These are phyloP conservation scores for Magallana gigas DNA, from an alignment of 1,140 invertebrate species.

Conservation along the genomic window DNA sequence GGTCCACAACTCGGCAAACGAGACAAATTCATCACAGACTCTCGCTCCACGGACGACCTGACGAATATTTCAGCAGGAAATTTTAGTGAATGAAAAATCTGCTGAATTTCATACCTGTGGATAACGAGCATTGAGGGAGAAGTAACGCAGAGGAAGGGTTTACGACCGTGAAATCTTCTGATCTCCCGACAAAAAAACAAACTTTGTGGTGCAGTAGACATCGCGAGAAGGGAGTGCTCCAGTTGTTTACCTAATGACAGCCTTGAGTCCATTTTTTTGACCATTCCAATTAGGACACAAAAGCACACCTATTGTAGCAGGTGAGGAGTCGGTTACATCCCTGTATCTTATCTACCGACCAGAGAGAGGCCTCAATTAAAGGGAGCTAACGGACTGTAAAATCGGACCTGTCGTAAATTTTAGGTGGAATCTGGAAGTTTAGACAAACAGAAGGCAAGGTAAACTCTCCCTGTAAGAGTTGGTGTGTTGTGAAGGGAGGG, in stretches of 20 bases:
- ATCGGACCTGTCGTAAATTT: conserved; percentile 30
- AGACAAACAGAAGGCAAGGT: conserved; percentile 14
- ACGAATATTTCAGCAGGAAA: neutral
- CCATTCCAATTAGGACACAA: conserved; percentile 24
- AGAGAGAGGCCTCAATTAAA: conserved; percentile 26
- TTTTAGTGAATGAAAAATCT: conserved; percentile 28
- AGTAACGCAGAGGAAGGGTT: neutral
- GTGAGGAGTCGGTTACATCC: neutral
- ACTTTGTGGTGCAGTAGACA: neutral
- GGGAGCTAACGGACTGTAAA: conserved; percentile 4
- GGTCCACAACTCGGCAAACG: neutral
- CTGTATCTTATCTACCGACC: neutral
- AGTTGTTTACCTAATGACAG: conserved; percentile 15
- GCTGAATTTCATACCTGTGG: conserved; percentile 21
- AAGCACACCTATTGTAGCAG: conserved; percentile 21
- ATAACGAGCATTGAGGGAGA: neutral
- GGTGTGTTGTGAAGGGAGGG: no score
- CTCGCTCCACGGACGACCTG: neutral
- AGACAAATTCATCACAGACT: neutral
- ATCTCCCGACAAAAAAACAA: neutral
- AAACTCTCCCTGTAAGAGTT: neutral
- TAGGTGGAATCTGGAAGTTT: conserved; percentile 28
- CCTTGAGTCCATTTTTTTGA: neutral
- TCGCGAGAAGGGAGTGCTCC: neutral
- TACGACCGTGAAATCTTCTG: conserved; percentile 19